These are phyloP conservation scores for Daboia siamensis DNA, from an alignment of 2,113 vertebrate genomes.

Conservation along the genomic window DNA sequence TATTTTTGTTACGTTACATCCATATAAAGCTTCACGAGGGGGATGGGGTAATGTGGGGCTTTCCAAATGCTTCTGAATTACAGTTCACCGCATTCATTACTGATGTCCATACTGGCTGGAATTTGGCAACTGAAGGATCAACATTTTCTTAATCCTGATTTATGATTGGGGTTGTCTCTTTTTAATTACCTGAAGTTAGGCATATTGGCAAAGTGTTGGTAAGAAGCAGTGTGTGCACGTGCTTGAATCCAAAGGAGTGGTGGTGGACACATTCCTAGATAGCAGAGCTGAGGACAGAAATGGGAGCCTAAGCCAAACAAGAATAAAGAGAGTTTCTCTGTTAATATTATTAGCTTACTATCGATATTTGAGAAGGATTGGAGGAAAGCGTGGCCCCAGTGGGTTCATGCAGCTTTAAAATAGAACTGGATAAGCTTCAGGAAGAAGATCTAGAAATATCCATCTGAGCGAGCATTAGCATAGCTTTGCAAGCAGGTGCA, in stretches of 20 bases:
- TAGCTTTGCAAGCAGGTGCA: slow-evolving; percentile 18
- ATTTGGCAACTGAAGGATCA: neutral
- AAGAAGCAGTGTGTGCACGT: neutral
- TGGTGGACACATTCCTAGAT: neutral
- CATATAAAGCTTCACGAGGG: neutral
- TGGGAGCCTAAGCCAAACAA: neutral
- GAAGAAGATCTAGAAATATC: slow-evolving; percentile 22
- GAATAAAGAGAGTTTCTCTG: slow-evolving; percentile 4
- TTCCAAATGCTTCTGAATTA: neutral
- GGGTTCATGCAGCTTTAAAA: slow-evolving; percentile 11
- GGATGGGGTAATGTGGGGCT: neutral
- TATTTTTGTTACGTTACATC: neutral
- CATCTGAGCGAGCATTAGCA: slow-evolving; percentile 3
- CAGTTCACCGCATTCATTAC: neutral
- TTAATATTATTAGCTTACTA: slow-evolving; percentile 24
- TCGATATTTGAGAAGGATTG: slow-evolving; percentile 21
- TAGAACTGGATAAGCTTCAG: neutral
- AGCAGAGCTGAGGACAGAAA: neutral
- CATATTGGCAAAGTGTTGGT: neutral
- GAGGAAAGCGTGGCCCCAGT: neutral
- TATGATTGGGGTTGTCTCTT: neutral
- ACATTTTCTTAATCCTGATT: neutral
- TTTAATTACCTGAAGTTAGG: neutral
- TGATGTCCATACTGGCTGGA: neutral
- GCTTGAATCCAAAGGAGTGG: neutral